Evolutionary conservation across 1,140 invertebrate genomes (phyloP), one percentile per base, ranked within the genome.

Genomic region (Helicoverpa armigera): DNA sequence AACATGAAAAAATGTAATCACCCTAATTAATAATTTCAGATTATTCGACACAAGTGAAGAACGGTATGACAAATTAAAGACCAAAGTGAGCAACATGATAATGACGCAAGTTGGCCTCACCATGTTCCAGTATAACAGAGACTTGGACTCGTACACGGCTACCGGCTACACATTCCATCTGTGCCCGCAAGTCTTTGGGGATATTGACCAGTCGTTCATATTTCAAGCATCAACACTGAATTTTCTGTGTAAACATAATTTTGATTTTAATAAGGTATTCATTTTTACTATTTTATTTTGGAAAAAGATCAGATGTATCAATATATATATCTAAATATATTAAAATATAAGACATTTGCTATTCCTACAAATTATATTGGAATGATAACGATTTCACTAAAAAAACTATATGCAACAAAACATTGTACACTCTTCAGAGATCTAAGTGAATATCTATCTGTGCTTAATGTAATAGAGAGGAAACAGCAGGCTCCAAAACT

Each of bases 181-280:
- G 18, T 95, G 96, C 83, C 97, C 97, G n/a, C 94, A 95, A 86
- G 87, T 95, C 13, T 95, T 96, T 91, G 96, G 96, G 3, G 94
- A 93, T 67, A 90, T 96, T 53, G 95, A 97, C 85, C 95, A 95
- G 80, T 90, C 92, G 12, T 96, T 97, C 86, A 89, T 95, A 3
- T 97, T 96, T 88, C 96, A 97, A 94, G 92, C 96, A 11, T 95
- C 96, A 2, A 95, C 96, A 16, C 82, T 97, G 2, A 95, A 96
- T 76, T 98, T 98, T 91, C 90, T 98, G 7, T 93, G 95, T 83
- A 89, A 89, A 69, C 92, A 97, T 89, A 95, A 96, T 35, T 97
- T 98, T 94, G 95, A 98, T 89, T 98, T 97, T 88, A 97, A 97
- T 90, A 97, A 97, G 96, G 97, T 97, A 95, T 85, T 18, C 0